phyloP scores from a whole-genome alignment of 2,888 invertebrate genomes.

The Limnephilus rhombicus region DNA sequence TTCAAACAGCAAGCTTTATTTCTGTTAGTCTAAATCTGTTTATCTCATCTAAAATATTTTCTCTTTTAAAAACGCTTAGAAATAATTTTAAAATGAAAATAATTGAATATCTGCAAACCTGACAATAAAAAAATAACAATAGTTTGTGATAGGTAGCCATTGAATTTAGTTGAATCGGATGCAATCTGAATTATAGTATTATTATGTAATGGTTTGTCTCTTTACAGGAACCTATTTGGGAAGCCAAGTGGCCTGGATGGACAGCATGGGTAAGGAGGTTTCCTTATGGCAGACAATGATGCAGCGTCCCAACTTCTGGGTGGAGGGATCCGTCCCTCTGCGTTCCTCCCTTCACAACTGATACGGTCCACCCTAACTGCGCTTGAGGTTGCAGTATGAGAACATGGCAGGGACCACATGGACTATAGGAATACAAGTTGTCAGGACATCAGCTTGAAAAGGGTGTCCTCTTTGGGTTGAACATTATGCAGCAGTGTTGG shows the following conservation, averaged over 20 bases:
- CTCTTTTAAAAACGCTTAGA: too few species aligned
- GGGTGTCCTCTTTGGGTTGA: background rate
- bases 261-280: slow-evolving; percentile 93
- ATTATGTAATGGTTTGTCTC: background rate
- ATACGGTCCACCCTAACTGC: slow-evolving; percentile 52
- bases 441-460: background rate
- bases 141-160: too few species aligned
- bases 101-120: too few species aligned
- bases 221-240: slow-evolving; percentile 90
- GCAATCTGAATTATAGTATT: too few species aligned
- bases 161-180: too few species aligned
- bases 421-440: background rate
- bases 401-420: background rate
- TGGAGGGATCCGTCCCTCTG: slow-evolving; percentile 93
- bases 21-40: too few species aligned
- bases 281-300: slow-evolving; percentile 96
- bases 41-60: too few species aligned
- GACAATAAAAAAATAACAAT: too few species aligned
- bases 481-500: background rate
- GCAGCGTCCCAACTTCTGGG: slow-evolving; percentile 96
- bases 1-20: too few species aligned
- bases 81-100: too few species aligned
- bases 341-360: slow-evolving; percentile 84
- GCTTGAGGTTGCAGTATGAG: background rate
- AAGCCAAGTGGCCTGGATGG: slow-evolving; percentile 95